These are phyloP conservation scores for Pseudorhiza aurosa DNA, from an alignment of 30 jellyfish, hydroid and myxozoan species.

Conservation along the genomic window DNA sequence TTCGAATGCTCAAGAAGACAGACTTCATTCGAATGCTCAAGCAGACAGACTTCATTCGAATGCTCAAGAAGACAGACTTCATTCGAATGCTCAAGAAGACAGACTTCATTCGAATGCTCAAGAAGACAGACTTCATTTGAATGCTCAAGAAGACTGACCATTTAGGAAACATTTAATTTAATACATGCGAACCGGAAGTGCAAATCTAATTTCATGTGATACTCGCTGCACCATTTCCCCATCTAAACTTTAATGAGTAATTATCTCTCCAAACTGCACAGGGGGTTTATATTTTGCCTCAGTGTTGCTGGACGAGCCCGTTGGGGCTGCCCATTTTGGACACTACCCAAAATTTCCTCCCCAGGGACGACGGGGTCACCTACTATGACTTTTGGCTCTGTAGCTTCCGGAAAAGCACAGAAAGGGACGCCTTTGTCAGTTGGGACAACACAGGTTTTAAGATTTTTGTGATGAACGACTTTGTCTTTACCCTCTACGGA, in stretches of 20 bases:
- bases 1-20: too few relatives aligned
- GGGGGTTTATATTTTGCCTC: conserved; percentile 40
- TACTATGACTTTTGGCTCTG: conserved; percentile 1
- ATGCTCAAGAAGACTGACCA: too few relatives aligned
- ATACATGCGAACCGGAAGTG: too few relatives aligned
- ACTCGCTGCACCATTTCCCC: too few relatives aligned
- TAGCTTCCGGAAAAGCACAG: conserved; percentile 14
- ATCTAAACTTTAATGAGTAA: not conserved
- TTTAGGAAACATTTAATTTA: too few relatives aligned
- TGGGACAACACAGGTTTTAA: conserved; percentile 35
- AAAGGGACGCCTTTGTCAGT: conserved; percentile 21
- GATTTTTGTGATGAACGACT: conserved; percentile 20
- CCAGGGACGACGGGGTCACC: conserved; percentile 22
- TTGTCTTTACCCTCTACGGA: conserved; percentile 15
- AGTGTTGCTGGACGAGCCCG: conserved; percentile 38
- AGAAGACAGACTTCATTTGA: too few relatives aligned
- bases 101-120: too few relatives aligned
- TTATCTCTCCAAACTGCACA: conserved; percentile 29
- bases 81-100: too few relatives aligned
- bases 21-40: too few relatives aligned
- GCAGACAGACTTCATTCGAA: too few relatives aligned
- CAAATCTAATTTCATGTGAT: too few relatives aligned
- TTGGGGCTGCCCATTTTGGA: conserved; percentile 10
- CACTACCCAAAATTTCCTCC: conserved; percentile 12
- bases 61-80: too few relatives aligned